Conservation (phyloP, 1,140 invertebrate species). For the Pantala flavescens region DNA sequence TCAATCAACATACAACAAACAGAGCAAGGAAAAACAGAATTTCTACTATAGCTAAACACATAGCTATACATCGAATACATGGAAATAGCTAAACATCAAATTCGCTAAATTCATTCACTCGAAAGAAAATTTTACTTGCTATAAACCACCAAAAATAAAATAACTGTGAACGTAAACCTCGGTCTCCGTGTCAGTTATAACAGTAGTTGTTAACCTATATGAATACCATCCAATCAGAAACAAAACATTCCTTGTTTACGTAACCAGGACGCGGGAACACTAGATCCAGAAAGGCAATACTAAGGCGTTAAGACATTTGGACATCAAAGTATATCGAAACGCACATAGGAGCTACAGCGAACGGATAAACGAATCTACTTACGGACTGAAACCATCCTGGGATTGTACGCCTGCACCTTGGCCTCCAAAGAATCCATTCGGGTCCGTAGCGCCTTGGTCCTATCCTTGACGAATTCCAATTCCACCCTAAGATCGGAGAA, state of each 20-base stretch:
- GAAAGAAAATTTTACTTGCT: too few species aligned
- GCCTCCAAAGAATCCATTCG: conserved; percentile 51
- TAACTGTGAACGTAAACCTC: too few species aligned
- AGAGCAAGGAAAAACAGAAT: too few species aligned
- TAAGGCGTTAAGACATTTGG: not conserved
- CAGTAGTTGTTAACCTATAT: too few species aligned
- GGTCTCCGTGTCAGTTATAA: too few species aligned
- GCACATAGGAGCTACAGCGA: not conserved
- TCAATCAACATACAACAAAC: too few species aligned
- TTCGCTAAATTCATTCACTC: too few species aligned
- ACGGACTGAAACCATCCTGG: conserved; percentile 73
- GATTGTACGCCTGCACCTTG: conserved; percentile 51
- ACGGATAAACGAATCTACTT: conserved; percentile 41
- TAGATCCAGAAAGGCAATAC: not conserved
- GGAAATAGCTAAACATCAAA: too few species aligned
- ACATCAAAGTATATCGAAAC: not conserved
- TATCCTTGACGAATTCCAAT: conserved; percentile 51
- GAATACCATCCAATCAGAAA: not conserved
- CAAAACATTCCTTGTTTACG: not conserved
- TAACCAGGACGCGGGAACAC: not conserved
- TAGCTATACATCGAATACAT: too few species aligned
- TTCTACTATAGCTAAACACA: too few species aligned
- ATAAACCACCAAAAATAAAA: too few species aligned
- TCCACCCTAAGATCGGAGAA: conserved; percentile 60
- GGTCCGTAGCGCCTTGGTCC: conserved; percentile 48